Percentiles rank a stretch among this genome's conserved stretches.
Evolutionary conservation across 2,888 invertebrate species (phyloP).

Genomic region (Isotomurus palustris): DNA sequence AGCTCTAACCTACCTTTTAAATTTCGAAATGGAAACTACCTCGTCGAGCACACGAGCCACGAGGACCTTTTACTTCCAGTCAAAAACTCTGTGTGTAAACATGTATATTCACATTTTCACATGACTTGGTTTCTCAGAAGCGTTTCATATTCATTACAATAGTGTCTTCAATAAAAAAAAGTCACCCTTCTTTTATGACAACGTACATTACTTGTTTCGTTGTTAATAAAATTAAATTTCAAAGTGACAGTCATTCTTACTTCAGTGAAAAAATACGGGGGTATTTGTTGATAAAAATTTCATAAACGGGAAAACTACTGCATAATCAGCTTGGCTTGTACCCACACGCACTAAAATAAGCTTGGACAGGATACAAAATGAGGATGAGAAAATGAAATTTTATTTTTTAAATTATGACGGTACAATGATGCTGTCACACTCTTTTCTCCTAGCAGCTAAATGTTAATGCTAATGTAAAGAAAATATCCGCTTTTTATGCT

Average conservation of each 20-base stretch:
- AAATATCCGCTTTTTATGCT: too few relatives aligned
- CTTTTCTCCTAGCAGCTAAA: slow-evolving; percentile 16
- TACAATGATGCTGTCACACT: slow-evolving; percentile 28
- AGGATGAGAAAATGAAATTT: slow-evolving; percentile 10
- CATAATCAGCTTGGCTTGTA: slow-evolving; percentile 15
- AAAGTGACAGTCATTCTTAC: slow-evolving; percentile 38
- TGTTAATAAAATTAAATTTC: slow-evolving; percentile 43
- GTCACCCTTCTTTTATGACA: slow-evolving; percentile 32
- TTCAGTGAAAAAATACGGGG: slow-evolving; percentile 20
- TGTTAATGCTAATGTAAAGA: slow-evolving; percentile 11
- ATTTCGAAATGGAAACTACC: too few relatives aligned
- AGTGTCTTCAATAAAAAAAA: too few relatives aligned
- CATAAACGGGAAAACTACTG: slow-evolving; percentile 32
- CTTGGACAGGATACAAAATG: slow-evolving; percentile 2
- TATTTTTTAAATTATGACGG: slow-evolving; percentile 19
- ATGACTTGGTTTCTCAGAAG: not conserved
- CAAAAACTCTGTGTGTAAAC: not conserved
- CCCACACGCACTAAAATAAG: not conserved
- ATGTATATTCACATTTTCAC: not conserved
- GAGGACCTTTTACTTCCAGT: too few relatives aligned
- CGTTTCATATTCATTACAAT: too few relatives aligned
- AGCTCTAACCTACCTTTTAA: too few relatives aligned
- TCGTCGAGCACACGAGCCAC: too few relatives aligned
- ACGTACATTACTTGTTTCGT: slow-evolving; percentile 39
- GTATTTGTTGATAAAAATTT: slow-evolving; percentile 39